Evolutionary conservation across 1,140 invertebrate genomes (phyloP).

Genomic region (Zaprionus gabonicus): DNA sequence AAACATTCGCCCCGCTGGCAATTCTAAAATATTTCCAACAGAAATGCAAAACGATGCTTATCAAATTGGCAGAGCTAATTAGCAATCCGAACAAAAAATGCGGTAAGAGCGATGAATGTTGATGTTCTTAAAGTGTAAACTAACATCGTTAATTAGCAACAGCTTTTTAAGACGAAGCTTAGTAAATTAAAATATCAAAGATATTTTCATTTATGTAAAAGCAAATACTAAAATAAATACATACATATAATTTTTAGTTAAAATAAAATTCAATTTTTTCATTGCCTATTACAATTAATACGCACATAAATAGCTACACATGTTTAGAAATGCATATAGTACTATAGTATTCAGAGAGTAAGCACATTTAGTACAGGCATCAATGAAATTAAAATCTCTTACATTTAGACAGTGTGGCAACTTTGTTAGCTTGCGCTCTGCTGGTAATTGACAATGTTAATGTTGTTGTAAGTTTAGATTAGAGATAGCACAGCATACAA

Average conservation of each 20-base stretch:
- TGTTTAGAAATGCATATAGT: neutral
- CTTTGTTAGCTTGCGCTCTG: constrained; percentile 7
- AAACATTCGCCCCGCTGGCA: constrained; percentile 39
- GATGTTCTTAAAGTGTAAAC: neutral
- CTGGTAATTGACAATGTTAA: constrained; percentile 19
- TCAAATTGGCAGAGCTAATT: constrained; percentile 43
- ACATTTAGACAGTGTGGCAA: constrained; percentile 18
- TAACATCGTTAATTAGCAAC: neutral
- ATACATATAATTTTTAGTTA: neutral
- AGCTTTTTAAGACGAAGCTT: too few species aligned
- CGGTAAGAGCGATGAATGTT: neutral
- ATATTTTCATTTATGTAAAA: too few species aligned
- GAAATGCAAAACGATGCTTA: constrained; percentile 44
- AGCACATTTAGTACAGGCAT: neutral
- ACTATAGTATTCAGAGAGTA: neutral
- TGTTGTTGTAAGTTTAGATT: constrained; percentile 42
- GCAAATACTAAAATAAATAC: neutral
- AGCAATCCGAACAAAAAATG: constrained; percentile 10
- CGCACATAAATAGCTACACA: neutral
- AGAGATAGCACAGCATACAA: constrained; percentile 30
- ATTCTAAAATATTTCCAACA: constrained; percentile 35
- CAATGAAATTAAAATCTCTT: neutral
- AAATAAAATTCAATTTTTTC: neutral
- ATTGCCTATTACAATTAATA: neutral
- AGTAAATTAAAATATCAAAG: too few species aligned